Conservation (phyloP, 2,797 vertebrate genomes). For the Amblyraja radiata region DNA sequence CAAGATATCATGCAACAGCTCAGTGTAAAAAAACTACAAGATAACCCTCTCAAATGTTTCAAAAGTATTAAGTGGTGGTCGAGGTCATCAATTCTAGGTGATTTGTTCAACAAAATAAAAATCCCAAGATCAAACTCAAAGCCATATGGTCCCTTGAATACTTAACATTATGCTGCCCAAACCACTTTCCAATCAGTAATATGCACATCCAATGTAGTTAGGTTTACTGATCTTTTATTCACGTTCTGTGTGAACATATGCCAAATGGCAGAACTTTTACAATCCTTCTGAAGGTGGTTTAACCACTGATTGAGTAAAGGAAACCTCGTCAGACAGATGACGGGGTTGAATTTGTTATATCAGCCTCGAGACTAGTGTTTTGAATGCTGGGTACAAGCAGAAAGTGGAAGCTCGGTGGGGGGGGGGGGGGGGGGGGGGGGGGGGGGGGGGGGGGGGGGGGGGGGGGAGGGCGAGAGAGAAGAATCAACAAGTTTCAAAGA, state of each 20-base stretch:
- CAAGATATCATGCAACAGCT: conserved; percentile 63
- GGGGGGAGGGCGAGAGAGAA: not conserved
- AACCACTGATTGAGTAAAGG: conserved; percentile 33
- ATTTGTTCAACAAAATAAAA: conserved; percentile 46
- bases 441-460: not conserved
- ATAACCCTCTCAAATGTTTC: conserved; percentile 37
- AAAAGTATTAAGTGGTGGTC: conserved; percentile 53
- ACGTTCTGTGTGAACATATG: conserved; percentile 13
- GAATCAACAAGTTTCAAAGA: conserved; percentile 6
- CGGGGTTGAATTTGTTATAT: not conserved
- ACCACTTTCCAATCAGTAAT: conserved; percentile 33
- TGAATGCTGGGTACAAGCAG: not conserved
- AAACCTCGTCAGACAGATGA: not conserved
- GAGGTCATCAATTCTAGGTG: conserved; percentile 52
- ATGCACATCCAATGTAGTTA: conserved; percentile 34
- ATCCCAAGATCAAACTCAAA: conserved; percentile 20
- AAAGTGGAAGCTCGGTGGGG: not conserved
- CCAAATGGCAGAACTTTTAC: conserved; percentile 3
- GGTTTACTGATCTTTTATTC: conserved; percentile 31
- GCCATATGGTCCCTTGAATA: conserved; percentile 36
- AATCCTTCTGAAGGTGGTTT: conserved; percentile 32
- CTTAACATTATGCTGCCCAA: conserved; percentile 12
- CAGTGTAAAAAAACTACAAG: conserved; percentile 54
- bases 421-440: not conserved
- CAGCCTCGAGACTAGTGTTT: conserved; percentile 35